phyloP scores from a whole-genome alignment of 2,888 invertebrate genomes.

The Hemaris fuciformis region DNA sequence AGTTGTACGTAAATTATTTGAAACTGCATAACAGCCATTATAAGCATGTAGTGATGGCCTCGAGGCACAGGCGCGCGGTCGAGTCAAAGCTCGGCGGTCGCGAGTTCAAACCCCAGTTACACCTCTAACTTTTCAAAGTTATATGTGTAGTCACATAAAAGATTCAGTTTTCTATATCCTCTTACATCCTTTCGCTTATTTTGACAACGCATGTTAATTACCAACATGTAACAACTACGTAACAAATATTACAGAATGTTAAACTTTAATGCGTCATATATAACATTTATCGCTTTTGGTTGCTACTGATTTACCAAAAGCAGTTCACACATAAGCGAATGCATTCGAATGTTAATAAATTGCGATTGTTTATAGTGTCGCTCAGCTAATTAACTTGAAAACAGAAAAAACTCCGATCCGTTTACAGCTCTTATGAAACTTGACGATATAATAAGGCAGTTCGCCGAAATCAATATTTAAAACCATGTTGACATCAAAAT shows the following conservation, averaged over 20 bases:
- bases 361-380: neutral
- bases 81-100: too few species aligned
- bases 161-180: neutral
- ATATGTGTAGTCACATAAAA: too few species aligned
- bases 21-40: too few species aligned
- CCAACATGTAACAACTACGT: constrained; percentile 17
- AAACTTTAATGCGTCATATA: constrained; percentile 14
- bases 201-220: neutral
- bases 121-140: too few species aligned
- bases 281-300: neutral
- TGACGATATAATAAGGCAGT: neutral
- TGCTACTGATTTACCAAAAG: neutral
- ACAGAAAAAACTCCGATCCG: neutral
- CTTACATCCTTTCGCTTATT: neutral
- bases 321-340: neutral
- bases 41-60: too few species aligned
- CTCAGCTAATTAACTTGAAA: neutral
- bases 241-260: constrained; percentile 21
- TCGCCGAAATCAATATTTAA: neutral
- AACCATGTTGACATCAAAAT: neutral
- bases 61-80: too few species aligned
- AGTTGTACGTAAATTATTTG: too few species aligned
- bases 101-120: too few species aligned
- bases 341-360: neutral
- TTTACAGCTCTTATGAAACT: neutral